A percentile compares a stretch with the other conserved stretches of the same genome.
These are phyloP conservation scores for Pseudopodoces humilis DNA, from an alignment of 2,113 vertebrate species.

Conservation along the genomic window DNA sequence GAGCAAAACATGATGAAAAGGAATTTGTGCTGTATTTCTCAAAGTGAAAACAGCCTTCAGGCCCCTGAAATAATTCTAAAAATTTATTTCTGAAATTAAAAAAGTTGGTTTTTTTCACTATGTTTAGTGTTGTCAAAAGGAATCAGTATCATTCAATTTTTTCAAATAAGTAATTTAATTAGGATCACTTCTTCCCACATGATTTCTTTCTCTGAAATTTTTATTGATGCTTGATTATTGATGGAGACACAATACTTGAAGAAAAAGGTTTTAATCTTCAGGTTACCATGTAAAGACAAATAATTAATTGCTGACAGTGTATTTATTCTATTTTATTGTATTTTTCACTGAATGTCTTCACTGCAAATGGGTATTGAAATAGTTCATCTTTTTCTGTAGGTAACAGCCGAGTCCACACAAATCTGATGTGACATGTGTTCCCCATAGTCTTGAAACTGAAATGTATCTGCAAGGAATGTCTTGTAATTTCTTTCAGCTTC, in stretches of 20 bases:
- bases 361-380: neutral
- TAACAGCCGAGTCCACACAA: neutral
- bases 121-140: neutral
- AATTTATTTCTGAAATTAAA: neutral
- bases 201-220: neutral
- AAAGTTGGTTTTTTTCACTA: rapidly evolving
- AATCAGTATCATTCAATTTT: neutral
- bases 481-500: slow-evolving; percentile 32
- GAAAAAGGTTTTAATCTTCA: neutral
- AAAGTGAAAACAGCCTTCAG: neutral
- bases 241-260: neutral
- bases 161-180: neutral
- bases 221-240: neutral
- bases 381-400: neutral
- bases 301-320: neutral
- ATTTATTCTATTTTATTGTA: neutral
- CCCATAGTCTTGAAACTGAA: slow-evolving; percentile 3
- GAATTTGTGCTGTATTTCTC: neutral
- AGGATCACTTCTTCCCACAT: neutral
- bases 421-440: slow-evolving; percentile 21
- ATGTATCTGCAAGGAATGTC: neutral
- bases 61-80: neutral
- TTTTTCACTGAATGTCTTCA: neutral
- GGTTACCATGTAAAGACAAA: neutral
- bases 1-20: neutral